phyloP scores from a whole-genome alignment of 2,113 vertebrate species.

The Callipepla californica region DNA sequence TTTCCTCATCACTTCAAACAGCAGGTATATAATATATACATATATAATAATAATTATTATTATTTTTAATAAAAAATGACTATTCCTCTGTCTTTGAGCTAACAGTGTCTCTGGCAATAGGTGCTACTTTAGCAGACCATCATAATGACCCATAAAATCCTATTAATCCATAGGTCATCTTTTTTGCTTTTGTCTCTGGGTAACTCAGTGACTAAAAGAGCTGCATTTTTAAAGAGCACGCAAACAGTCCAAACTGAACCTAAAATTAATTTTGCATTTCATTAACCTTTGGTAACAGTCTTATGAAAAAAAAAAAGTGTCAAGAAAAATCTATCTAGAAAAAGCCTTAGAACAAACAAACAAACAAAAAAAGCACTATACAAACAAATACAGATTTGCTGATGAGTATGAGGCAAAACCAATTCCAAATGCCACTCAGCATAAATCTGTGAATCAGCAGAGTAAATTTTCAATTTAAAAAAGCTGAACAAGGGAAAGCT shows the following conservation, averaged over 20 bases:
- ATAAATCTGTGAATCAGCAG: not conserved
- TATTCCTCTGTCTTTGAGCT: not conserved
- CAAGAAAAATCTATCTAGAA: not conserved
- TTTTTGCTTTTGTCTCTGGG: not conserved
- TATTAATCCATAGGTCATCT: not conserved
- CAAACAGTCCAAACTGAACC: not conserved
- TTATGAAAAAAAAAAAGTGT: not conserved
- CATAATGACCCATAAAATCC: not conserved
- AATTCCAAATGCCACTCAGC: not conserved
- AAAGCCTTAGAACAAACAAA: conserved; percentile 11
- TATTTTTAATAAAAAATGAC: not conserved
- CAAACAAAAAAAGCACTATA: not conserved
- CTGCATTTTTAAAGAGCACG: not conserved
- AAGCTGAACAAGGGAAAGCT: not conserved
- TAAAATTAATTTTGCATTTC: not conserved
- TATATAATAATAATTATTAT: not conserved
- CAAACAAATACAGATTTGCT: not conserved
- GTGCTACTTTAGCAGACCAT: not conserved
- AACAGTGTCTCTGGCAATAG: not conserved
- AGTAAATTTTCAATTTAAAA: not conserved
- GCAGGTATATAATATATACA: not conserved
- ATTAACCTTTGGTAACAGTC: not conserved
- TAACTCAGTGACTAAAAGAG: not conserved
- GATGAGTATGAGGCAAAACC: not conserved
- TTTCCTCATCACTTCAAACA: not conserved